phyloP scores from a whole-genome alignment of 2,797 vertebrate species.

The Alcedo atthis region DNA sequence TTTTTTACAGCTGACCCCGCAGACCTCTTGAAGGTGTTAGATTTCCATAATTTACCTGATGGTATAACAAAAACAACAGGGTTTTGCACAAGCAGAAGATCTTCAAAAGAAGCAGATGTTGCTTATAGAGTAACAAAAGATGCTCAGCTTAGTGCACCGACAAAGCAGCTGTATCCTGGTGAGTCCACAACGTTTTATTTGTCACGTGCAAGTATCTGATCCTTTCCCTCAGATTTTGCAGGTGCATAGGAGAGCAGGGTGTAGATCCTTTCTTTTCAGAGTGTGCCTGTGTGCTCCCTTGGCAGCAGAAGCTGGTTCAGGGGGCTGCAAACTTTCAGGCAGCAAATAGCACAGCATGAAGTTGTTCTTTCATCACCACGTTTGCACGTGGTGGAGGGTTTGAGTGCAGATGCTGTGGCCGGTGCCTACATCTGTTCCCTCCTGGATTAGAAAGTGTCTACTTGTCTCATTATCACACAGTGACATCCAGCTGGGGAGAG shows the following conservation, averaged over 20 bases:
- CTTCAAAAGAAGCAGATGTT: conserved; percentile 90
- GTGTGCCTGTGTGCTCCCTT: rapidly evolving
- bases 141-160: conserved; percentile 95
- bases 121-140: conserved; percentile 94
- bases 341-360: not conserved
- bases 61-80: conserved; percentile 93
- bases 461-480: not conserved
- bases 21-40: conserved; percentile 97
- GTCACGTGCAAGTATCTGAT: rapidly evolving
- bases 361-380: rapidly evolving
- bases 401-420: not conserved
- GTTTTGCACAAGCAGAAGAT: conserved; percentile 89
- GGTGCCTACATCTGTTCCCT: not conserved
- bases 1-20: conserved; percentile 86
- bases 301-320: not conserved
- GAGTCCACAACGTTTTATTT: conserved; percentile 16
- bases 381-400: not conserved
- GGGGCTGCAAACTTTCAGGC: not conserved
- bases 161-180: conserved; percentile 94
- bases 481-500: not conserved
- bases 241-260: rapidly evolving
- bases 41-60: conserved; percentile 95
- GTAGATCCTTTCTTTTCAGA: rapidly evolving
- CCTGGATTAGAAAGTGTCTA: not conserved
- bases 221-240: not conserved